Base-by-base conservation (phyloP, 2,888 invertebrate species). In the Teinopalpus imperialis region DNA sequence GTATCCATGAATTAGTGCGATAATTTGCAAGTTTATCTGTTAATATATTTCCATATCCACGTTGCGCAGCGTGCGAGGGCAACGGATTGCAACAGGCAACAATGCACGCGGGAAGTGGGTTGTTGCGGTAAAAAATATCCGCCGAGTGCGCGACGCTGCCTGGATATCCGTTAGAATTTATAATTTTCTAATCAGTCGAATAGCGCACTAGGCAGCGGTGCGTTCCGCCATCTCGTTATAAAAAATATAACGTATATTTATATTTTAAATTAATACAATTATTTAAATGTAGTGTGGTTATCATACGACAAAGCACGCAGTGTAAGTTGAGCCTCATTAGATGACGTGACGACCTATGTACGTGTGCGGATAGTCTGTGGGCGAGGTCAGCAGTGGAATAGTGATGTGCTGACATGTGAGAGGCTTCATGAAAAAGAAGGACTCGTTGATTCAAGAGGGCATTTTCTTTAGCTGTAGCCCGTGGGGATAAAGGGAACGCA, bases 21-120 rank as follows among this genome's bases (percentile, higher is more conserved):
- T n/a, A n/a, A n/a, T n/a, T n/a, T n/a, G n/a, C n/a, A n/a, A n/a
- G n/a, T n/a, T n/a, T n/a, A n/a, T n/a, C n/a, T n/a, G n/a, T n/a
- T n/a, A n/a, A n/a, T n/a, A n/a, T n/a, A n/a, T n/a, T n/a, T n/a
- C n/a, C n/a, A n/a, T n/a, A n/a, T n/a, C n/a, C n/a, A n/a, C n/a
- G n/a, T n/a, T n/a, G n/a, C n/a, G 10, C 20, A 35, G 10, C 13
- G 6, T 30, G 0, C 12, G 49, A 51, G 45, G 51, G 44, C 49
- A 46, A 48, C 32, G 34, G 48, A 44, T 50, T 75, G 51, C 63
- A 69, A 71, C 58, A 64, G 48, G 68, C 72, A 61, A 65, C 69
- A 69, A 67, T 66, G 61, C 54, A 57, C 56, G 75, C 81, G 81
- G 81, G 82, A 82, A 81, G 72, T 63, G 44, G 34, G 40, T 63